Conservation (phyloP, 2,888 invertebrate species). For the Dicranocentrus wangi region DNA sequence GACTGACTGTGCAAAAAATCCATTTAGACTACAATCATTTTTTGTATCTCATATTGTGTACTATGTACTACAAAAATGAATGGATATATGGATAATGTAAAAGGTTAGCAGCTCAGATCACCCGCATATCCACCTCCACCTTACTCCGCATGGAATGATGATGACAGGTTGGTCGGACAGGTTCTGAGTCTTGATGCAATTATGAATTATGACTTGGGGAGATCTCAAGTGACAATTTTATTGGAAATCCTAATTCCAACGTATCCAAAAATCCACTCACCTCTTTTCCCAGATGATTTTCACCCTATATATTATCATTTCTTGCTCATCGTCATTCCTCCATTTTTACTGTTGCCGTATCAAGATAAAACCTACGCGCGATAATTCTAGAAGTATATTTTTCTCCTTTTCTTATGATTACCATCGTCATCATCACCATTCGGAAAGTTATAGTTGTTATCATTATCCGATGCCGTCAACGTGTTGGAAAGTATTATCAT, state of each 20-base stretch:
- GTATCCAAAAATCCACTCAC: conserved; percentile 72
- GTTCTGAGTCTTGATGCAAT: conserved; percentile 69
- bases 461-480: neutral
- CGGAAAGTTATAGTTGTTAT: neutral
- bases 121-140: no score
- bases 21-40: conserved; percentile 20
- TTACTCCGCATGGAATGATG: conserved; percentile 15
- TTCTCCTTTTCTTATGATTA: neutral
- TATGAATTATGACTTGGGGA: conserved; percentile 72
- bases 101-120: no score
- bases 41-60: neutral
- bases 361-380: neutral
- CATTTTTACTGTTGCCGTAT: conserved; percentile 12
- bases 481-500: neutral
- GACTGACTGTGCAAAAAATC: conserved; percentile 54
- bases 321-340: conserved; percentile 19
- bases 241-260: conserved; percentile 71
- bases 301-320: conserved; percentile 27
- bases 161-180: conserved; percentile 45
- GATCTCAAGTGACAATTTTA: conserved; percentile 73
- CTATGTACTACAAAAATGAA: neutral
- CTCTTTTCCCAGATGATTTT: conserved; percentile 53
- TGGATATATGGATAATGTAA: neutral
- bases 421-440: neutral
- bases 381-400: conserved; percentile 6